Evolutionary conservation across 2,888 invertebrate species (phyloP), one percentile per base, ranked within the genome.

Genomic region (Pecten maximus): DNA sequence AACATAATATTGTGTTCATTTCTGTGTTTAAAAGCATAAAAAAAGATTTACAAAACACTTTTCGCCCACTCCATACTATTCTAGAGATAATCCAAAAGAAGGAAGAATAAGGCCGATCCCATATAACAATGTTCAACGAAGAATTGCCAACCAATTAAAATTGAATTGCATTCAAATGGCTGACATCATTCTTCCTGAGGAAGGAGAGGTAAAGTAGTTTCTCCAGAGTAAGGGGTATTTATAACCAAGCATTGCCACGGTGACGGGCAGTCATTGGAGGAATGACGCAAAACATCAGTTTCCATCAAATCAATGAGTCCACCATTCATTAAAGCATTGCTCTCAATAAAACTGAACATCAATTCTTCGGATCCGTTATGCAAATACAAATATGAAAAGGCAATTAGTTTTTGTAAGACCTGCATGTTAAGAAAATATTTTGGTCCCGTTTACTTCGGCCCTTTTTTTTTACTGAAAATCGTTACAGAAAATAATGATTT

Each of bases 371-470:
- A 28, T 28, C 23, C 74, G 3, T 74, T 74, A 74, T 74, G 74
- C 35, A 74, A 74, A 74, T 35, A 35, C 74, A 74, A 23, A 74
- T 74, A 74, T 74, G 74, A 74, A 74, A 74, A 74, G 74, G 74
- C 74, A 74, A 74, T 74, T 74, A 74, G 74, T 0, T 74, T 74
- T 74, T 19, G 54, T 74, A 74, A 1, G 74, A 74, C 74, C 74
- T 74, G 74, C 74, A 74, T 74, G 74, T 74, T 74, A 12, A 74
- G 74, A 74, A 74, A 74, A 74, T 74, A 74, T 74, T 74, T 74
- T 23, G 23, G 35, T 35, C 74, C 35, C 35, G 35, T 74, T 74
- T 35, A 74, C 74, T 35, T 74, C 12, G 23, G 74, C 12, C 28
- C 2, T 35, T 74, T 35, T 74, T 74, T 54, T 74, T 74, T 74